Conservation (phyloP, 2,113 vertebrate species). For the Lasiurus cinereus region DNA sequence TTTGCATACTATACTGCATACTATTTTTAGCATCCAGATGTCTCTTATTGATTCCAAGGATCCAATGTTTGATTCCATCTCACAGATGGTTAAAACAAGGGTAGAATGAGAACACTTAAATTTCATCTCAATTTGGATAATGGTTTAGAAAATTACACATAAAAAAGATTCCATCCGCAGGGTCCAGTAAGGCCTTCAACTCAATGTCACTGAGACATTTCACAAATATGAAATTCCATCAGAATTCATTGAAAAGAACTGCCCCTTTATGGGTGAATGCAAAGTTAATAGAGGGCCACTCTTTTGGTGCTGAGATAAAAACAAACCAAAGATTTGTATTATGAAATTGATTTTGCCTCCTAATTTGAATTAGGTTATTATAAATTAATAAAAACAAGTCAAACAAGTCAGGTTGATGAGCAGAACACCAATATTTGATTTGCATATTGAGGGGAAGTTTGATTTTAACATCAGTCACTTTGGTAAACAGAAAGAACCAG, state of each 20-base stretch:
- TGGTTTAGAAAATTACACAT: slow-evolving; percentile 31
- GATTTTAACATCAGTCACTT: slow-evolving; percentile 45
- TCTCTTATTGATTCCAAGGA: neutral
- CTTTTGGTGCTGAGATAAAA: neutral
- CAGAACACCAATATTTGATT: slow-evolving; percentile 29
- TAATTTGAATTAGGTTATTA: slow-evolving; percentile 51
- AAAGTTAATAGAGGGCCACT: slow-evolving; percentile 3
- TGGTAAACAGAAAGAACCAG: slow-evolving; percentile 56
- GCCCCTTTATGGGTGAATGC: neutral
- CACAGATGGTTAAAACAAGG: slow-evolving; percentile 40
- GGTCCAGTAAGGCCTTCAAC: neutral
- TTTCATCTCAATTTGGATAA: neutral
- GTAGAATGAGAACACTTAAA: slow-evolving; percentile 16
- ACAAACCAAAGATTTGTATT: slow-evolving; percentile 24
- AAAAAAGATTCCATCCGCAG: neutral
- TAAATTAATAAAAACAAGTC: neutral
- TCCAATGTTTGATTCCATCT: neutral
- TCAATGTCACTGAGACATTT: neutral
- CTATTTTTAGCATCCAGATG: neutral
- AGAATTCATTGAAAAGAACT: neutral
- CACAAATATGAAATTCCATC: slow-evolving; percentile 19
- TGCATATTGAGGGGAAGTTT: neutral
- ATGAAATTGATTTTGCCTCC: neutral
- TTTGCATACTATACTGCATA: neutral
- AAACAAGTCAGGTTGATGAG: slow-evolving; percentile 2